phyloP scores from a whole-genome alignment of 1,140 invertebrate genomes.

The Drosophila quadrilineata region DNA sequence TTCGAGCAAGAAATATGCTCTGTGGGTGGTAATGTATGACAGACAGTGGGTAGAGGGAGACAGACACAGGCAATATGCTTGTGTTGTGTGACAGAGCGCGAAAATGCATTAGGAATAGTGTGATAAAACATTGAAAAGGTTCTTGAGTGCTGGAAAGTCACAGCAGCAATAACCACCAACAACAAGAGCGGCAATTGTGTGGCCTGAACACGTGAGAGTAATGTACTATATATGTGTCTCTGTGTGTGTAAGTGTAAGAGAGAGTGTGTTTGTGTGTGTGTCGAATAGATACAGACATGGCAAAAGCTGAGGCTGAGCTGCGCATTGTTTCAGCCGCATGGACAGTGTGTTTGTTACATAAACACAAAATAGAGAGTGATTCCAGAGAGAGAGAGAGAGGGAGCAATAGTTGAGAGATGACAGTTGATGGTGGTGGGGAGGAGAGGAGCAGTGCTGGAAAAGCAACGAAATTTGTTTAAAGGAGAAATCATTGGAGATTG shows the following conservation, averaged over 20 bases:
- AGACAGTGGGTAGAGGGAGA: not conserved
- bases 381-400: slow-evolving; percentile 6
- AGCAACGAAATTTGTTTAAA: slow-evolving; percentile 60
- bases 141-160: slow-evolving; percentile 25
- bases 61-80: slow-evolving; percentile 9
- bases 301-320: slow-evolving; percentile 11
- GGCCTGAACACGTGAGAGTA: not conserved
- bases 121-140: slow-evolving; percentile 29
- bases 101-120: slow-evolving; percentile 24
- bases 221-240: not conserved
- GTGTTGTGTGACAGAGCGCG: slow-evolving; percentile 15
- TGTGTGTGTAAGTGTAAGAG: no score
- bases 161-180: not conserved
- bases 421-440: no score
- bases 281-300: slow-evolving; percentile 20
- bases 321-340: slow-evolving; percentile 59
- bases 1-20: no score
- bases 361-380: no score
- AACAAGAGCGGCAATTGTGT: not conserved
- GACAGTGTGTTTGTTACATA: slow-evolving; percentile 67
- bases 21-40: not conserved
- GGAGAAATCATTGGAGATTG: slow-evolving; percentile 61
- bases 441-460: no score
- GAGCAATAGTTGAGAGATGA: slow-evolving; percentile 5
- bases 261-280: no score